Conservation (phyloP, 2,113 vertebrate genomes). For the Pseudopipra pipra region DNA sequence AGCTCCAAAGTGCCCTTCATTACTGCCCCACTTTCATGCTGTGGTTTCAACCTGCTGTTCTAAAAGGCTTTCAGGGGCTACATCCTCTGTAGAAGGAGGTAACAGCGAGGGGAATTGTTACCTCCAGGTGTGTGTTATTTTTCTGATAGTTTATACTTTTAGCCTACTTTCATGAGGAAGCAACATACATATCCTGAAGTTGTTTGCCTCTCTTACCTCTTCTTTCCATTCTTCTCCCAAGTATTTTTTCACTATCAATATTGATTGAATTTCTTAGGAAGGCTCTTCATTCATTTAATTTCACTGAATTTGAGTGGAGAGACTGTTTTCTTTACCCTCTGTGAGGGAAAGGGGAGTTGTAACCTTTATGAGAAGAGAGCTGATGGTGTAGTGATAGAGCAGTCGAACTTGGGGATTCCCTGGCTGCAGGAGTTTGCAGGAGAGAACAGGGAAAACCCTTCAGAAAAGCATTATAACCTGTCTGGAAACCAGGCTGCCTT, state of each 20-base stretch:
- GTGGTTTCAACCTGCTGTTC: neutral
- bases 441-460: neutral
- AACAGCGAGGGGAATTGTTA: neutral
- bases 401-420: neutral
- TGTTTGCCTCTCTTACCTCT: neutral
- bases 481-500: neutral
- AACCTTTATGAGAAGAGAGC: neutral
- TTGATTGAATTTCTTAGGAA: neutral
- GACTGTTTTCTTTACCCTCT: neutral
- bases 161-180: neutral
- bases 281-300: neutral
- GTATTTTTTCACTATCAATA: neutral
- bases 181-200: fast-evolving
- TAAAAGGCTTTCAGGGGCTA: neutral
- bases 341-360: neutral
- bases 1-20: neutral
- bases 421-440: neutral
- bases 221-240: neutral
- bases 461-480: fast-evolving
- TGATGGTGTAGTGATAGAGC: neutral
- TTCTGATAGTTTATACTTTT: neutral
- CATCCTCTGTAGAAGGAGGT: neutral
- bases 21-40: neutral
- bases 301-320: neutral
- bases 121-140: neutral